Evolutionary conservation across 2,113 vertebrate genomes (phyloP).

Genomic region (Sylvilagus bachmani): DNA sequence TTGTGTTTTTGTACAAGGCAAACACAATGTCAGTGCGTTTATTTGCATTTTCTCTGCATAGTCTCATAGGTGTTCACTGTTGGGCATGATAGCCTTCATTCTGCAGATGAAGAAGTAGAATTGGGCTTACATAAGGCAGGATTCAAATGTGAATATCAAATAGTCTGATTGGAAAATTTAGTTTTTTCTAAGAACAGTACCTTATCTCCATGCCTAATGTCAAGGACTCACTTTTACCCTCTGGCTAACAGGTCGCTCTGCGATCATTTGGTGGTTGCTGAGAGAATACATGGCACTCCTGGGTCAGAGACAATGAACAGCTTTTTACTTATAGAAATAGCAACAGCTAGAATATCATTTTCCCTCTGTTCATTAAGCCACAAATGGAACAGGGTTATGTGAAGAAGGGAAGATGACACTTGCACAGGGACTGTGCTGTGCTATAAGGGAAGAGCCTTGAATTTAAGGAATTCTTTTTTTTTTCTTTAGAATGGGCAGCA

Average conservation of each 20-base stretch:
- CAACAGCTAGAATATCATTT: not conserved
- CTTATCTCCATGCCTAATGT: not conserved
- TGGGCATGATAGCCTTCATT: not conserved
- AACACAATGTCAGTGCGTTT: not conserved
- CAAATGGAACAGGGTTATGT: not conserved
- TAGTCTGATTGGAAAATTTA: not conserved
- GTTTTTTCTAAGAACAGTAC: not conserved
- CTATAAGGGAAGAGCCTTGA: not conserved
- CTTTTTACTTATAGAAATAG: not conserved
- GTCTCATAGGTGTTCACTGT: not conserved
- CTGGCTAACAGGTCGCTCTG: not conserved
- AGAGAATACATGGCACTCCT: not conserved
- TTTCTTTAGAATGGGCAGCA: not conserved
- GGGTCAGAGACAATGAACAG: not conserved
- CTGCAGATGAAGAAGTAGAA: not conserved
- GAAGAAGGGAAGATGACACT: not conserved
- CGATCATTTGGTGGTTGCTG: not conserved
- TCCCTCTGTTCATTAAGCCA: not conserved
- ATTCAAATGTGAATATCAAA: not conserved
- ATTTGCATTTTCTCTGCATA: not conserved
- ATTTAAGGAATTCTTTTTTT: not conserved
- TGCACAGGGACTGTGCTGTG: fast-evolving
- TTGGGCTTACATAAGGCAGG: not conserved
- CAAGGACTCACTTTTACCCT: not conserved
- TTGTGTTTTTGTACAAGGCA: not conserved